Evolutionary conservation across 2,113 vertebrate genomes (phyloP).

Genomic region (Suncus etruscus): DNA sequence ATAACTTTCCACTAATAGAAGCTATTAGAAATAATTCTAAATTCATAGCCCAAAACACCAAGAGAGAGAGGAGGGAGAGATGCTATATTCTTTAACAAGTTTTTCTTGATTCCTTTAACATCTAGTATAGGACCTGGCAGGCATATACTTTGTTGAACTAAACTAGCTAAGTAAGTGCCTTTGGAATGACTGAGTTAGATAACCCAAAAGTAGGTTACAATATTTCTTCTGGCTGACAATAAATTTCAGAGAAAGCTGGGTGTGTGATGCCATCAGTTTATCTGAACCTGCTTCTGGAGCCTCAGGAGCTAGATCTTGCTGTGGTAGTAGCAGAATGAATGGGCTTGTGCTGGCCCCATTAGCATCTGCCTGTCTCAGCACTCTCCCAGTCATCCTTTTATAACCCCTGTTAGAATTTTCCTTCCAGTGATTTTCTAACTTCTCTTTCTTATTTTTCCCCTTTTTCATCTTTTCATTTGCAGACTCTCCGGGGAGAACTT

Average conservation of each 20-base stretch:
- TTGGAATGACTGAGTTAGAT: conserved; percentile 46
- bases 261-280: not conserved
- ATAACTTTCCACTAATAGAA: no score
- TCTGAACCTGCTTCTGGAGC: conserved; percentile 1
- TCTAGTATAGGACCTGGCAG: not conserved
- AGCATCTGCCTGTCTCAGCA: not conserved
- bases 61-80: not conserved
- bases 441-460: not conserved
- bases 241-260: conserved; percentile 28
- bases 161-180: not conserved
- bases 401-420: not conserved
- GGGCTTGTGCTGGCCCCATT: not conserved
- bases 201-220: conserved; percentile 20
- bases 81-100: not conserved
- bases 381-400: not conserved
- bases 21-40: no score
- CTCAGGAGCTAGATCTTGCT: not conserved
- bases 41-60: no score
- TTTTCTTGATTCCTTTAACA: not conserved
- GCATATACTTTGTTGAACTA: conserved; percentile 16
- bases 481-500: conserved; percentile 94
- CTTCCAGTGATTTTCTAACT: not conserved
- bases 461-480: conserved; percentile 70
- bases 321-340: not conserved
- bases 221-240: not conserved